These are phyloP conservation scores for Philaethria dido DNA, from an alignment of 2,888 invertebrate genomes.

Conservation along the genomic window DNA sequence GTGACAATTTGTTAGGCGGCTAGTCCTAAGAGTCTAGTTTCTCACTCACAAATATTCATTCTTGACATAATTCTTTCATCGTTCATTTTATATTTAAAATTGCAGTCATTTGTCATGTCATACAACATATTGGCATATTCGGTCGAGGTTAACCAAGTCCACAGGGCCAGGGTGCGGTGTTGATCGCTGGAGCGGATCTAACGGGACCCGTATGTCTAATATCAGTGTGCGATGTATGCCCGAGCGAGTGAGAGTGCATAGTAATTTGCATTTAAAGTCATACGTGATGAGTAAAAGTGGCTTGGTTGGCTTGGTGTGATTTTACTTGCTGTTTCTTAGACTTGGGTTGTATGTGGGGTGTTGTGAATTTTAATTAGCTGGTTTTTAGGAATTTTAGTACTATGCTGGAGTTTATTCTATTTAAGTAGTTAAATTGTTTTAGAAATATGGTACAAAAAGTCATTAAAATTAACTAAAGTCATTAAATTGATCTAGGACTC, in stretches of 20 bases:
- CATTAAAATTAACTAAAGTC: no score
- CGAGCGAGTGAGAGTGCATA: slow-evolving; percentile 40
- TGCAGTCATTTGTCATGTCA: background rate
- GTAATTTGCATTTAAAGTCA: slow-evolving; percentile 23
- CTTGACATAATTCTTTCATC: background rate
- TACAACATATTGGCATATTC: slow-evolving; percentile 9
- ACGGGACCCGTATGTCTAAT: slow-evolving; percentile 34
- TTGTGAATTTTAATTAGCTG: background rate
- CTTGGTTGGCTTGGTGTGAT: slow-evolving; percentile 1
- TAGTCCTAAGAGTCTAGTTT: no score
- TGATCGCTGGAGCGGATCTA: slow-evolving; percentile 32
- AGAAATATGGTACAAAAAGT: no score
- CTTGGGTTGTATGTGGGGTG: background rate
- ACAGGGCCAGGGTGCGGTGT: slow-evolving; percentile 28
- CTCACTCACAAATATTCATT: no score
- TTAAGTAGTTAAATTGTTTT: no score
- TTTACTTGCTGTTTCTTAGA: slow-evolving; percentile 7
- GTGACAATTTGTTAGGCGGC: no score
- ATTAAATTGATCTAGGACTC: no score
- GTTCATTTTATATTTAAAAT: background rate
- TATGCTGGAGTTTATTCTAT: no score
- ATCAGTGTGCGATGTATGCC: slow-evolving; percentile 36
- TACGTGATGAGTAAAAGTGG: slow-evolving; percentile 26
- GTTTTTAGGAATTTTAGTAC: background rate
- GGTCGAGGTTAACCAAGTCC: slow-evolving; percentile 26